Evolutionary conservation across 2,888 invertebrate species (phyloP).

Genomic region (Pocota personata): DNA sequence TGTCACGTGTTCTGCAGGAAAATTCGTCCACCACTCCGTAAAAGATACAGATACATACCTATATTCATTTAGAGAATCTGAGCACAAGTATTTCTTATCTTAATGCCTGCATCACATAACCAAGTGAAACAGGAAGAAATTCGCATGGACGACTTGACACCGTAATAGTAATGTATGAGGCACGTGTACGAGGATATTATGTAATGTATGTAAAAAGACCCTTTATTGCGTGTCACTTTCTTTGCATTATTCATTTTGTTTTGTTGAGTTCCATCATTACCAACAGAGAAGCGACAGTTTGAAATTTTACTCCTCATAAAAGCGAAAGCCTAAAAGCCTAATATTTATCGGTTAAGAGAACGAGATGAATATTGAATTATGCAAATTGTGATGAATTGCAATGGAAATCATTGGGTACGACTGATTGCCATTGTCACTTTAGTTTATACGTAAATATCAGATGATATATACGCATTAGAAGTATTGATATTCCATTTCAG

Average conservation of each 20-base stretch:
- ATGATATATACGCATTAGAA: too few relatives aligned
- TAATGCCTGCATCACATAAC: constrained; percentile 28
- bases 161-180: constrained; percentile 29
- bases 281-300: constrained; percentile 1
- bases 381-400: not conserved
- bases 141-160: constrained; percentile 41
- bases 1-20: not conserved
- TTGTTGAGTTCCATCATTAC: constrained; percentile 11
- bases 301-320: not conserved
- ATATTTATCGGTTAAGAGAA: not conserved
- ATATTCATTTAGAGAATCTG: constrained; percentile 5
- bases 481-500: too few relatives aligned
- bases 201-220: constrained; percentile 17
- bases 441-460: not conserved
- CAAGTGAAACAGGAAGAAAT: constrained; percentile 19
- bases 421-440: not conserved
- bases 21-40: too few relatives aligned
- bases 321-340: not conserved
- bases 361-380: not conserved
- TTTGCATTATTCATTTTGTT: constrained; percentile 39
- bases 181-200: constrained; percentile 29
- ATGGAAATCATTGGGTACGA: not conserved
- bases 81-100: constrained; percentile 7
- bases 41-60: not conserved
- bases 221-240: constrained; percentile 8